These are phyloP conservation scores for Blastomussa wellsi DNA, from an alignment of 92 coral and sea anemone species.

Conservation along the genomic window DNA sequence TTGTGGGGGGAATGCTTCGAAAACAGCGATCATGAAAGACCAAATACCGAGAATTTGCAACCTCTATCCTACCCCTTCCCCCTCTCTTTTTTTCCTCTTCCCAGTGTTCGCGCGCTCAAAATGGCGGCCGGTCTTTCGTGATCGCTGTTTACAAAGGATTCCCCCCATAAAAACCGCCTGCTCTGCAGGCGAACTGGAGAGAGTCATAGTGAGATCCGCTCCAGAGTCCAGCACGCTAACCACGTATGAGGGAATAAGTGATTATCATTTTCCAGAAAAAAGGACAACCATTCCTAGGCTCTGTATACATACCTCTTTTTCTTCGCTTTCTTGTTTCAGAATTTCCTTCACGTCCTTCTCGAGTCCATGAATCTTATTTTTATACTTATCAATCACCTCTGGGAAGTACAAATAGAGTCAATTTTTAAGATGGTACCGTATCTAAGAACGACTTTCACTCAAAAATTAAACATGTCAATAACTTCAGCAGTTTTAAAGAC, in stretches of 20 bases:
- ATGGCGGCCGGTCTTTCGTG: too few relatives aligned
- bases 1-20: too few relatives aligned
- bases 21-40: too few relatives aligned
- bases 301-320: constrained; percentile 72
- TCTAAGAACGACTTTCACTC: neutral
- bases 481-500: neutral
- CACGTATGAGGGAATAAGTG: neutral
- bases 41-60: too few relatives aligned
- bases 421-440: neutral
- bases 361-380: constrained; percentile 65
- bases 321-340: constrained; percentile 89
- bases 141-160: too few relatives aligned
- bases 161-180: too few relatives aligned
- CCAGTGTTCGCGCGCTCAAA: too few relatives aligned
- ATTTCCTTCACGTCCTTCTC: constrained; percentile 80
- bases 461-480: neutral
- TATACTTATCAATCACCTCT: constrained; percentile 87
- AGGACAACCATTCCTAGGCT: neutral
- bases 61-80: too few relatives aligned
- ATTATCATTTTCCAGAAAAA: neutral
- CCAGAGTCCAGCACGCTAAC: too few relatives aligned
- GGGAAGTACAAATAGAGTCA: constrained; percentile 6
- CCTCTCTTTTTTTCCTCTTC: too few relatives aligned
- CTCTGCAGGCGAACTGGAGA: too few relatives aligned
- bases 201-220: too few relatives aligned